Conservation (phyloP, 2,113 vertebrate species). For the Diglossa brunneiventris region DNA sequence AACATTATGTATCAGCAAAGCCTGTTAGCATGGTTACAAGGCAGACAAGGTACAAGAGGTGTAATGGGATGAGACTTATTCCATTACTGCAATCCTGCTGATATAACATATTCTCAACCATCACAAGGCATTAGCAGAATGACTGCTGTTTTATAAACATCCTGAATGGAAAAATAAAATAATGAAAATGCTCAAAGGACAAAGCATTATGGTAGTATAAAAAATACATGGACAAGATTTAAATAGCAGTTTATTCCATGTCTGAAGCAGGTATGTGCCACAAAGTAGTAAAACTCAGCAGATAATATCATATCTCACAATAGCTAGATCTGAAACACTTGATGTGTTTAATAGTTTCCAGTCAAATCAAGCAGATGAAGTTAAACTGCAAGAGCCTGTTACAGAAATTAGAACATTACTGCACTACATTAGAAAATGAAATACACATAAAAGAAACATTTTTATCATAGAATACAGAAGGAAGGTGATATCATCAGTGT, state of each 20-base stretch:
- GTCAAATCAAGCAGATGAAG: background rate
- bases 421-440: background rate
- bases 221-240: background rate
- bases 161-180: background rate
- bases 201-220: background rate
- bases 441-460: background rate
- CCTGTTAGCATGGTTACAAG: background rate
- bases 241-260: background rate
- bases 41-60: background rate
- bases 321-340: background rate
- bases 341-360: background rate
- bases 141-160: background rate
- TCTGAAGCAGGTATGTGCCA: background rate
- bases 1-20: background rate
- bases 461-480: slow-evolving; percentile 1
- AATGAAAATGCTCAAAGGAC: background rate
- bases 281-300: background rate
- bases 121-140: background rate
- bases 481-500: background rate
- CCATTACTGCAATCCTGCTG: background rate
- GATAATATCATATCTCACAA: background rate
- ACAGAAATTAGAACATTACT: background rate
- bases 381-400: background rate
- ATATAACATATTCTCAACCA: background rate
- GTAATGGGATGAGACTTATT: background rate